phyloP scores from a whole-genome alignment of 2,113 vertebrate genomes.

The Dromaius novaehollandiae region DNA sequence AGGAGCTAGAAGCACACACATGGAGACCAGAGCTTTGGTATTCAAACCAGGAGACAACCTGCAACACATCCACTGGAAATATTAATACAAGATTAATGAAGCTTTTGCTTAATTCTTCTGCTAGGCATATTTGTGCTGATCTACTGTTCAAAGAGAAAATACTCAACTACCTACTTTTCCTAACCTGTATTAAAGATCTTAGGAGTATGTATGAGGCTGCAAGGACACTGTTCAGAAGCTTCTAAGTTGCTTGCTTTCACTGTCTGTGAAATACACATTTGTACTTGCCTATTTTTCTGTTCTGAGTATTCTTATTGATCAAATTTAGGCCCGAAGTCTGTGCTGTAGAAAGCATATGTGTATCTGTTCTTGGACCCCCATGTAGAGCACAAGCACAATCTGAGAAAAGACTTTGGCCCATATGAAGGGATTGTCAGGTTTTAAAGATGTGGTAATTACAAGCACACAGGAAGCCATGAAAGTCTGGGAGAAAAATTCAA shows the following conservation, averaged over 20 bases:
- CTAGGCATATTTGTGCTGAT: conserved; percentile 52
- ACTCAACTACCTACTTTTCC: conserved; percentile 6
- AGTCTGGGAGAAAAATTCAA: conserved; percentile 66
- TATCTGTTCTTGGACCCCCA: conserved; percentile 62
- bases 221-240: neutral
- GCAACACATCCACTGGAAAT: neutral
- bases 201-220: neutral
- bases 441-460: conserved; percentile 73
- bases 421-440: conserved; percentile 66
- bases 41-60: conserved; percentile 17
- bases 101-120: conserved; percentile 38
- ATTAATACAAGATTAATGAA: conserved; percentile 47
- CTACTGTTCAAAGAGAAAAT: conserved; percentile 50
- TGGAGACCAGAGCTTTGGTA: neutral
- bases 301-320: conserved; percentile 29
- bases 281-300: conserved; percentile 24
- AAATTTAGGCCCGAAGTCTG: conserved; percentile 58
- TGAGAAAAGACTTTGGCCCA: conserved; percentile 65
- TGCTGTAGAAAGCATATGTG: conserved; percentile 45
- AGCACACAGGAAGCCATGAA: conserved; percentile 64
- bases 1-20: neutral
- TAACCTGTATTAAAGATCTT: neutral
- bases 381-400: conserved; percentile 29
- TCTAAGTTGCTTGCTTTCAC: conserved; percentile 21
- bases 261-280: conserved; percentile 4